Evolutionary conservation across 2,888 invertebrate species (phyloP).

Genomic region (Melieria crassipennis): DNA sequence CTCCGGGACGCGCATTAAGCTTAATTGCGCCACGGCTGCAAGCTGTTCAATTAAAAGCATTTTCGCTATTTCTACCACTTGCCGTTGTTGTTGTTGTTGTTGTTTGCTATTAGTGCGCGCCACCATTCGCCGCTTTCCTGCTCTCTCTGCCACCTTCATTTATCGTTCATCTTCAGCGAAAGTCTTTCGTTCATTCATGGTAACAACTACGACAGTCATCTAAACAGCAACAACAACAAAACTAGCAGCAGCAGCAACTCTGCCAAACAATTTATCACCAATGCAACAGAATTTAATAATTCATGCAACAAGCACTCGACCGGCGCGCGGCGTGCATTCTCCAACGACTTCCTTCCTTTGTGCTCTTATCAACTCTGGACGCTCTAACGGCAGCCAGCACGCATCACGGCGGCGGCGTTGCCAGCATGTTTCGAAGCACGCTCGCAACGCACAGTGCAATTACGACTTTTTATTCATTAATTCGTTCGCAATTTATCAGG

Average conservation of each 20-base stretch:
- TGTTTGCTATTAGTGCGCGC: neutral
- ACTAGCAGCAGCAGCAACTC: neutral
- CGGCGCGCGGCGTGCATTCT: neutral
- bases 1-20: constrained; percentile 18
- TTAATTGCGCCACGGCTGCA: constrained; percentile 24
- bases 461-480: constrained; percentile 31
- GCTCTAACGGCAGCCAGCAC: neutral
- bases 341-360: constrained; percentile 11
- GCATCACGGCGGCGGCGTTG: neutral
- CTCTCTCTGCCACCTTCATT: neutral
- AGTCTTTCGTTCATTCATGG: neutral
- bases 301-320: constrained; percentile 22
- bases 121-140: neutral
- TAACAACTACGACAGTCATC: neutral
- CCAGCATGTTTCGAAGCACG: neutral
- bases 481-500: constrained; percentile 26
- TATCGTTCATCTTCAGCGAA: neutral
- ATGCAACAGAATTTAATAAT: constrained; percentile 32
- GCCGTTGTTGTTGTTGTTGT: too few relatives aligned
- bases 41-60: constrained; percentile 8
- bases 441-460: constrained; percentile 20
- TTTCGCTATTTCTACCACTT: too few relatives aligned
- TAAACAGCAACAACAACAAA: constrained; percentile 4
- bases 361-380: constrained; percentile 13
- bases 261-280: constrained; percentile 15